A percentile compares a stretch with the other conserved stretches of the same genome.
These are phyloP conservation scores for Cyrtodaria siliqua DNA, from an alignment of 2,888 invertebrate species.

Conservation along the genomic window DNA sequence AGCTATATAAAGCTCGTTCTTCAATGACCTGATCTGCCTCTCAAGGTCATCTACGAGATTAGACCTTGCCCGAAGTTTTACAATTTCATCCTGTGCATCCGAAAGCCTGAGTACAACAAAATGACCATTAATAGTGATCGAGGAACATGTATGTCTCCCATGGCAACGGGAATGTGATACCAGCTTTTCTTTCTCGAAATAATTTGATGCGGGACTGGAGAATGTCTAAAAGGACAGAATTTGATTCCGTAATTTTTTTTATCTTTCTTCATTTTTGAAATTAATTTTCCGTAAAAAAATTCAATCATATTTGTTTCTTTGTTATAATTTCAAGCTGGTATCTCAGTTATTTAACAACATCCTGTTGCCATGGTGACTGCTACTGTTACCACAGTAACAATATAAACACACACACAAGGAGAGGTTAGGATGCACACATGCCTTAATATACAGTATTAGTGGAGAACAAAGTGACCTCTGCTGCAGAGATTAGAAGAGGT, in stretches of 20 bases:
- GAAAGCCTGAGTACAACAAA: slow-evolving; percentile 70
- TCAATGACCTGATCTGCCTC: slow-evolving; percentile 80
- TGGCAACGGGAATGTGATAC: too few species aligned
- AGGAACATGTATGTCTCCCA: background rate
- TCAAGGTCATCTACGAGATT: slow-evolving; percentile 83
- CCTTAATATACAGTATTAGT: background rate
- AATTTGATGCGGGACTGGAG: too few species aligned
- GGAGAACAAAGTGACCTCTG: slow-evolving; percentile 1
- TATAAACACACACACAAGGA: slow-evolving; percentile 45
- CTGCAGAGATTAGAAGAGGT: slow-evolving; percentile 27
- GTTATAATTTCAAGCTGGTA: too few species aligned
- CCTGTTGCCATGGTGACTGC: too few species aligned
- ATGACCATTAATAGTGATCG: slow-evolving; percentile 19
- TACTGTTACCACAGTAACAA: background rate
- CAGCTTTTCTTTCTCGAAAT: too few species aligned
- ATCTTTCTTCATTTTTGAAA: too few species aligned
- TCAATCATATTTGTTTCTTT: too few species aligned
- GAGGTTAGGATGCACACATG: slow-evolving; percentile 37
- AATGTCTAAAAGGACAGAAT: too few species aligned
- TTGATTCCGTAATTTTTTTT: too few species aligned
- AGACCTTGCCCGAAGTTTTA: slow-evolving; percentile 76
- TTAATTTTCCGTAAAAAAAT: too few species aligned
- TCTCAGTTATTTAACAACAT: too few species aligned
- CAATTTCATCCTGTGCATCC: slow-evolving; percentile 81
- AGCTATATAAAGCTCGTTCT: slow-evolving; percentile 78